Base-by-base conservation (phyloP, 2,113 vertebrate genomes). In the Tupaia tana region DNA sequence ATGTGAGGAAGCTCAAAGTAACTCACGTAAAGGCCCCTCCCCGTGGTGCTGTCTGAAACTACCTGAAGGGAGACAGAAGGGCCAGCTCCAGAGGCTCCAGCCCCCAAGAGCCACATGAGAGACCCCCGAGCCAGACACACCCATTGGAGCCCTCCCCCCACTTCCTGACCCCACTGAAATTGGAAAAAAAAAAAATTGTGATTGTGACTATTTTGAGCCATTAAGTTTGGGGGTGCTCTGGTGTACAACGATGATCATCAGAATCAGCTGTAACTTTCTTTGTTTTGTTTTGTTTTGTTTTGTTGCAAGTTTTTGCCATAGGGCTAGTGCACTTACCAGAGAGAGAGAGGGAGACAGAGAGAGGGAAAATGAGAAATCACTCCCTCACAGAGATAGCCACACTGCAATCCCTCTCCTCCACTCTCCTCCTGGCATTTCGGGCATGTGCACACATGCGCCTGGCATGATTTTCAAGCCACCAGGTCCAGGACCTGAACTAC, bases 11-110 rank as follows among this genome's bases (percentile, higher is more conserved):
- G 85, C 63, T 59, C 15, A 43, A 27, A 79, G 22, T 59, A 64
- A 12, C 22, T 61, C 16, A 9, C 11, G 9, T 0, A 7, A n/a
- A 82, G 29, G 90, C 8, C n/a, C 19, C 8, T n/a, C 19, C 56
- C 34, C 0, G 0, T 11, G 7, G 25, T 25, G 54, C 29, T 27
- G 0, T 29, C 6, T 52, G 19, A 19, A 52, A 58, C 9, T 7
- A 19, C 9, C 20, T 10, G 8, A 22, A 52, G 9, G 52, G 52
- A 81, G n/a, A 63, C 12, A 74, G 84, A 18, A 14, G 58, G 12
- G 24, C 14, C 66, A 64, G 18, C 12, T 7, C 16, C n/a, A 16
- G n/a, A 52, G 52, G 16, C 18, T 18, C 70, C 8, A 61, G 70
- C 16, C 4, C 74, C 27, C 34, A n/a, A 8, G 15, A 1, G 4